A percentile compares a stretch with the other conserved stretches of the same genome.
These are phyloP conservation scores for Geopemphigus sp. DNA, from an alignment of 1,140 invertebrate genomes.

Conservation along the genomic window DNA sequence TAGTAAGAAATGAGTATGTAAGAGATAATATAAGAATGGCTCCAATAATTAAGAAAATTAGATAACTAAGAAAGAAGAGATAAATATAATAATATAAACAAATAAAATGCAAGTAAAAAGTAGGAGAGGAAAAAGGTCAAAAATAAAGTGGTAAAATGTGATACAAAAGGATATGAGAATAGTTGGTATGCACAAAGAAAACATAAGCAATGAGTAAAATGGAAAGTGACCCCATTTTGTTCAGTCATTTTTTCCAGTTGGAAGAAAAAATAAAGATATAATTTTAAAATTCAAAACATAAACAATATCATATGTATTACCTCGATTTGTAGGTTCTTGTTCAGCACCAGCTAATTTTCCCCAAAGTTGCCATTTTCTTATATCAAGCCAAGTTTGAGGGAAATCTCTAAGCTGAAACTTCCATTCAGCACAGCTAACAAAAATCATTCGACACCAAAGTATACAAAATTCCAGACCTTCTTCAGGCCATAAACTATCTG, in stretches of 20 bases:
- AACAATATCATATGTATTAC: constrained; percentile 56
- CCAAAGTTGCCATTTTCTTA: constrained; percentile 80
- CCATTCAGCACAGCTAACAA: constrained; percentile 77
- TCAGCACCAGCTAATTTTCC: constrained; percentile 89
- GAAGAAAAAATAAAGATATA: too few species aligned
- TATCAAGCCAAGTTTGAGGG: constrained; percentile 84
- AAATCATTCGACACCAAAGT: constrained; percentile 86
- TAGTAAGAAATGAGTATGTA: too few species aligned
- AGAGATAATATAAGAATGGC: too few species aligned
- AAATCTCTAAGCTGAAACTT: constrained; percentile 92
- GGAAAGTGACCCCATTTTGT: too few species aligned
- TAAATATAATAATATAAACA: neutral
- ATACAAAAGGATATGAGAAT: too few species aligned
- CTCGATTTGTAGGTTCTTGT: constrained; percentile 74
- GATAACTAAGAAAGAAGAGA: neutral
- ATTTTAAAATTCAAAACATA: neutral
- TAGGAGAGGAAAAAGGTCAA: too few species aligned
- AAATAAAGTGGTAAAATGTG: too few species aligned
- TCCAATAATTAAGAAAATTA: too few species aligned
- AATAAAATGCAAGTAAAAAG: too few species aligned
- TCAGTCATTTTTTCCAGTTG: too few species aligned
- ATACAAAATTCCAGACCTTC: constrained; percentile 87
- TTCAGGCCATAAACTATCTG: constrained; percentile 81
- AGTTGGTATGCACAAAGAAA: too few species aligned
- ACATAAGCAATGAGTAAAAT: too few species aligned